A percentile compares a stretch with the other conserved stretches of the same genome.
Conservation (phyloP, 2,888 invertebrate genomes). For the Cataglyphis altisquamis region DNA sequence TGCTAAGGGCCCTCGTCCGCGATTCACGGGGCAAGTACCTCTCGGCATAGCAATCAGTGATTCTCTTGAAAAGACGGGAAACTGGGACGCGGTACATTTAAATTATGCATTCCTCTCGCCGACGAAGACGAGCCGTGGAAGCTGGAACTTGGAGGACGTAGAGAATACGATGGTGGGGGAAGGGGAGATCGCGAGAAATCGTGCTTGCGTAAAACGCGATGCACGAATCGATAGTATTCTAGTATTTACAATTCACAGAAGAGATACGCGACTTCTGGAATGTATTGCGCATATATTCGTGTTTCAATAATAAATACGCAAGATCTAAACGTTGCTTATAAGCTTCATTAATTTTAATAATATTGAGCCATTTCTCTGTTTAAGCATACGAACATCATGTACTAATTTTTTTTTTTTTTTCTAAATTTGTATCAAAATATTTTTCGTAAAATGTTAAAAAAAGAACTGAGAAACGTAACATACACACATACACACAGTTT, state of each 20-base stretch:
- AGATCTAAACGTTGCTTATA: neutral
- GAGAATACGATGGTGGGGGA: constrained; percentile 52
- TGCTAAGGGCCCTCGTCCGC: constrained; percentile 67
- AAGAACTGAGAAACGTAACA: neutral
- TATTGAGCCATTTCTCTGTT: neutral
- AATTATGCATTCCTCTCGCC: constrained; percentile 79
- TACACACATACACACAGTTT: neutral
- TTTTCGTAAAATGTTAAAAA: neutral
- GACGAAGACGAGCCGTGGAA: constrained; percentile 56
- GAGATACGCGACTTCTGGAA: neutral
- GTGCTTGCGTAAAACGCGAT: constrained; percentile 65
- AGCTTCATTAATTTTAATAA: neutral
- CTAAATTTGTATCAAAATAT: neutral
- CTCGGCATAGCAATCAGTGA: constrained; percentile 80
- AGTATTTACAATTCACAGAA: neutral
- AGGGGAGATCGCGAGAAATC: constrained; percentile 64
- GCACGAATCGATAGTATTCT: constrained; percentile 62
- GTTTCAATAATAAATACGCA: constrained; percentile 7
- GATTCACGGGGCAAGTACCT: constrained; percentile 68
- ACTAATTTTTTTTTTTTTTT: neutral
- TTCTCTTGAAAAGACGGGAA: constrained; percentile 71
- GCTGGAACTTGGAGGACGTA: constrained; percentile 50
- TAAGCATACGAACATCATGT: neutral
- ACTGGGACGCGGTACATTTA: constrained; percentile 80
- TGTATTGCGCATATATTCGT: constrained; percentile 5